These are phyloP conservation scores for Todiramphus saurophagus DNA, from an alignment of 2,113 vertebrate species.

Conservation along the genomic window DNA sequence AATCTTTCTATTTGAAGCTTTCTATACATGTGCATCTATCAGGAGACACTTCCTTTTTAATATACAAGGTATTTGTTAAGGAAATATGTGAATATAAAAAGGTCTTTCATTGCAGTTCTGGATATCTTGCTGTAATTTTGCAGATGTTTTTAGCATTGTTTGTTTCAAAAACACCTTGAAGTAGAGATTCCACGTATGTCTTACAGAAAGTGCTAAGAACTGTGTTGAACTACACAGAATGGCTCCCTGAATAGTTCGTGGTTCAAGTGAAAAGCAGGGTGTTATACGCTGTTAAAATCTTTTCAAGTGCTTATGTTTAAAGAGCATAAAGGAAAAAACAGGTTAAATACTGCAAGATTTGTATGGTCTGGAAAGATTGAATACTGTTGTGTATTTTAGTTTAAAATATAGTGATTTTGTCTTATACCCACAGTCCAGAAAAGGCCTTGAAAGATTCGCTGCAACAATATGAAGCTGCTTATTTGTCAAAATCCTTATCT, in stretches of 20 bases:
- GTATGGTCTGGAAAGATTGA: background rate
- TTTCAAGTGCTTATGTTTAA: background rate
- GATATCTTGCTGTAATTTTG: background rate
- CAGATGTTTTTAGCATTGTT: background rate
- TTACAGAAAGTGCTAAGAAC: background rate
- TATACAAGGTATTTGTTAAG: background rate
- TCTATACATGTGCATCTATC: background rate
- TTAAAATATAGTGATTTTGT: background rate
- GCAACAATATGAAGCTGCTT: slow-evolving; percentile 91
- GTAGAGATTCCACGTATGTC: background rate
- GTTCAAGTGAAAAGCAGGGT: background rate
- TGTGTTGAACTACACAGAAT: background rate
- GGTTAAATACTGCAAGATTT: background rate
- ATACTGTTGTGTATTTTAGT: background rate
- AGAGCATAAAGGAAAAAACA: background rate
- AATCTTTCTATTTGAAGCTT: background rate
- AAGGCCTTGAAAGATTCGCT: slow-evolving; percentile 91
- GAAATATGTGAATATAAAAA: background rate
- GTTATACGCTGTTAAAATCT: background rate
- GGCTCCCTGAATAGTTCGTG: background rate
- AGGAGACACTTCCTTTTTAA: background rate
- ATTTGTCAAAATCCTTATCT: slow-evolving; percentile 95
- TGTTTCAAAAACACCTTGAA: background rate
- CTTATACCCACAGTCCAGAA: slow-evolving; percentile 82
- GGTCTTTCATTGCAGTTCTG: background rate